A percentile compares a stretch with the other conserved stretches of the same genome.
Conservation (phyloP, 2,797 vertebrate species). For the Eremophila alpestris region DNA sequence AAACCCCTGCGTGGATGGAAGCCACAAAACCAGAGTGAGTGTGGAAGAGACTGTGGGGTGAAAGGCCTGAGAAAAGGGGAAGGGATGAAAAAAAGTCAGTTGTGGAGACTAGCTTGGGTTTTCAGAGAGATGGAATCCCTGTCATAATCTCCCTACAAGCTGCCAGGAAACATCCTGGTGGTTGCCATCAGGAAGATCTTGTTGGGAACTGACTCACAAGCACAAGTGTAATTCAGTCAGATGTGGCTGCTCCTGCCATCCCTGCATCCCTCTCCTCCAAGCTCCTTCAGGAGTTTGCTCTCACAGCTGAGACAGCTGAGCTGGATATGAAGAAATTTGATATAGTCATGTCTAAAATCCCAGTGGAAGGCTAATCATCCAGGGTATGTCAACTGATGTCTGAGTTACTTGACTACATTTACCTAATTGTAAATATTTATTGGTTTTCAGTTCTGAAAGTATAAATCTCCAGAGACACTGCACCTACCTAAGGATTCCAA, state of each 20-base stretch:
- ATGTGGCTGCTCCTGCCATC: neutral
- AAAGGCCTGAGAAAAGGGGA: neutral
- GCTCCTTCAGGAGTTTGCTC: neutral
- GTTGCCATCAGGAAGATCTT: neutral
- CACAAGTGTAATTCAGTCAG: neutral
- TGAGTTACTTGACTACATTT: neutral
- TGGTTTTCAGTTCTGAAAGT: neutral
- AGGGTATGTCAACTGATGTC: neutral
- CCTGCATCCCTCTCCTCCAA: neutral
- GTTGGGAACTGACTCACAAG: neutral
- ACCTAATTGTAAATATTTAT: slow-evolving; percentile 11
- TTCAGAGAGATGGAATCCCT: neutral
- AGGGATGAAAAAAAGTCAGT: neutral
- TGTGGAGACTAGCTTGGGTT: neutral
- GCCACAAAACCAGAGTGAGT: neutral
- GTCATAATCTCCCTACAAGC: neutral
- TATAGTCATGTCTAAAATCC: neutral
- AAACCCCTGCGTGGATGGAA: neutral
- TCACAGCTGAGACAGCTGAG: neutral
- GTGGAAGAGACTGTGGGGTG: neutral
- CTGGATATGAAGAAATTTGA: neutral
- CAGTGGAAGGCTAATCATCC: neutral
- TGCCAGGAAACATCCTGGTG: neutral
- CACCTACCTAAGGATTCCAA: neutral
- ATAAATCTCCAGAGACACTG: neutral